These are phyloP conservation scores for Craterocephalus amniculus DNA, from an alignment of 2,797 vertebrate species.

Conservation along the genomic window DNA sequence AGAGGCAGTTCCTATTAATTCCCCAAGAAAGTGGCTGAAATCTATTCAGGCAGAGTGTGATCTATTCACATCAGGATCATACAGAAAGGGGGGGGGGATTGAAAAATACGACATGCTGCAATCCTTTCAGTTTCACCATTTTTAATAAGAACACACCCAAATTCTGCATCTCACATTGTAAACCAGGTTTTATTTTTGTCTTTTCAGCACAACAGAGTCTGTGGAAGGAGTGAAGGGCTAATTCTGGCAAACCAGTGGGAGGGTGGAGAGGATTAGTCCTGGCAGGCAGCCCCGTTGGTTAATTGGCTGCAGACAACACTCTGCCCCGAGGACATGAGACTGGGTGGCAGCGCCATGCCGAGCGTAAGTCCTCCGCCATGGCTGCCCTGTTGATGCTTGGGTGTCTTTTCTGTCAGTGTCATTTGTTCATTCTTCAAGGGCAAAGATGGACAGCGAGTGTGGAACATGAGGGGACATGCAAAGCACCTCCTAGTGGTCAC, in stretches of 20 bases:
- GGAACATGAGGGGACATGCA: constrained; percentile 17
- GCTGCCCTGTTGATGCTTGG: constrained; percentile 10
- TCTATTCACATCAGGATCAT: not conserved
- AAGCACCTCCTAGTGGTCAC: constrained; percentile 34
- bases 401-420: constrained; percentile 35
- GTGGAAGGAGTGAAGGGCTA: constrained; percentile 15
- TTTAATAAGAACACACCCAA: constrained; percentile 1
- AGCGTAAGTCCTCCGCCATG: constrained; percentile 50
- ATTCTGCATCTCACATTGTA: constrained; percentile 4
- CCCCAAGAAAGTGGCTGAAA: not conserved
- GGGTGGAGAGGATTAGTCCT: constrained; percentile 49
- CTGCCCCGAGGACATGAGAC: constrained; percentile 41
- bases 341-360: constrained; percentile 34
- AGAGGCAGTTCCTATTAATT: not conserved
- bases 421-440: constrained; percentile 44
- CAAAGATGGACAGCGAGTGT: constrained; percentile 42
- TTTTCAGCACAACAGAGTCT: constrained; percentile 24
- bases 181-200: constrained; percentile 11
- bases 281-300: constrained; percentile 60
- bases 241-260: constrained; percentile 55
- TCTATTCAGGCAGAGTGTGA: not conserved
- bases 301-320: constrained; percentile 63
- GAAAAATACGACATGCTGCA: constrained; percentile 8
- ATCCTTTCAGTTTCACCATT: constrained; percentile 4
- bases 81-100: too few relatives aligned